These are phyloP conservation scores for Epistrophe grossulariae DNA, from an alignment of 2,888 invertebrate species.

Conservation along the genomic window DNA sequence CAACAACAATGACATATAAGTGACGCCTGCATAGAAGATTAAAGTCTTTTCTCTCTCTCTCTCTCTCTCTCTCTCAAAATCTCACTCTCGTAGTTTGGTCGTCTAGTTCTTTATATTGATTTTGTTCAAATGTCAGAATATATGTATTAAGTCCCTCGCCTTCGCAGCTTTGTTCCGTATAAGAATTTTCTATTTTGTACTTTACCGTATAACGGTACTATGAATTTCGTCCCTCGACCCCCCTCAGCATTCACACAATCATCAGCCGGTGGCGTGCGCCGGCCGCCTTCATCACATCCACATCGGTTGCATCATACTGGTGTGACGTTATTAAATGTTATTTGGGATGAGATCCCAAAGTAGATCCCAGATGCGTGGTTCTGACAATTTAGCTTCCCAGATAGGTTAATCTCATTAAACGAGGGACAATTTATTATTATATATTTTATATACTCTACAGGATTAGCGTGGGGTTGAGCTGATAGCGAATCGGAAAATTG, in stretches of 20 bases:
- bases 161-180: background rate
- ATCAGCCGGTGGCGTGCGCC: background rate
- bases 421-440: slow-evolving; percentile 52
- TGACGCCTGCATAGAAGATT: slow-evolving; percentile 14
- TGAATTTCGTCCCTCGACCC: background rate
- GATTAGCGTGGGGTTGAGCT: slow-evolving; percentile 31
- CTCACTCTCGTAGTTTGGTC: too few species aligned
- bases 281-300: background rate
- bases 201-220: background rate
- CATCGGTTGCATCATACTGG: background rate
- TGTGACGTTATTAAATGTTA: slow-evolving; percentile 1
- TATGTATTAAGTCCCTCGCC: background rate
- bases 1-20: background rate
- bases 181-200: slow-evolving; percentile 12
- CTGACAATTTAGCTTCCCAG: slow-evolving; percentile 46
- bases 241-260: background rate
- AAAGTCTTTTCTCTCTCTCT: background rate
- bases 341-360: background rate
- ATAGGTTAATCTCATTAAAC: slow-evolving; percentile 55
- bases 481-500: background rate
- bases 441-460: slow-evolving; percentile 33
- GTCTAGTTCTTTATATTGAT: slow-evolving; percentile 8
- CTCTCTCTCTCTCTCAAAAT: too few species aligned
- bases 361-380: slow-evolving; percentile 27
- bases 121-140: slow-evolving; percentile 19